Evolutionary conservation across 2,888 invertebrate species (phyloP).

Genomic region (Cephus pygmeus): DNA sequence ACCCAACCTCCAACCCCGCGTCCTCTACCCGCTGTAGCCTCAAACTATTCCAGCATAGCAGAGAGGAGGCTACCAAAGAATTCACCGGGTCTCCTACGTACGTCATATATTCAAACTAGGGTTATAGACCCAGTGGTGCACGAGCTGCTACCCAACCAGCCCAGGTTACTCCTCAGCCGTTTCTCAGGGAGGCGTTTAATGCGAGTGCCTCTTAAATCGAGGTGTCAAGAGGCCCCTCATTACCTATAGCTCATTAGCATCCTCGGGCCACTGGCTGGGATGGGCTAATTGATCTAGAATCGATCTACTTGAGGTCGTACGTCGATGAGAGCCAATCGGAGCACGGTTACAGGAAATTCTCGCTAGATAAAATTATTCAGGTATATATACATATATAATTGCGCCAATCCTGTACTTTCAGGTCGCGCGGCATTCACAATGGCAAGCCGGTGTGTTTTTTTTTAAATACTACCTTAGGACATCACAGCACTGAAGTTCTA

Average conservation of each 20-base stretch:
- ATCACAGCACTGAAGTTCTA: no score
- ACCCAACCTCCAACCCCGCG: background rate
- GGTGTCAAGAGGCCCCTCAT: background rate
- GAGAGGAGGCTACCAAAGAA: background rate
- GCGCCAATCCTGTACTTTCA: no score
- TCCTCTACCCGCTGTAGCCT: background rate
- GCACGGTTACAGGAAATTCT: background rate
- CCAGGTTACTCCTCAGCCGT: background rate
- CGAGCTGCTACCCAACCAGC: background rate
- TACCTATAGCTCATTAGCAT: background rate
- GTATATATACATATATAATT: no score
- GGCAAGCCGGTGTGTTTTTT: no score
- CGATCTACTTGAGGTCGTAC: background rate
- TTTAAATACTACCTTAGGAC: no score
- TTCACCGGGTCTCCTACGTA: background rate
- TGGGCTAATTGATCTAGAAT: background rate
- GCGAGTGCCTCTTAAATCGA: background rate
- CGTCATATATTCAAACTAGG: background rate
- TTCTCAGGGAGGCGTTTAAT: conserved; percentile 1
- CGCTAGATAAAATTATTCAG: background rate
- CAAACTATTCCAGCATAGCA: background rate
- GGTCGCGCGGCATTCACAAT: no score
- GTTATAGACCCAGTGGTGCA: background rate
- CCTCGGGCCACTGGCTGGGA: background rate
- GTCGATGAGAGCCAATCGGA: background rate